A percentile compares a stretch with the other conserved stretches of the same genome.
Evolutionary conservation across 2,113 vertebrate genomes (phyloP).

Genomic region (Prietella phreatophila): DNA sequence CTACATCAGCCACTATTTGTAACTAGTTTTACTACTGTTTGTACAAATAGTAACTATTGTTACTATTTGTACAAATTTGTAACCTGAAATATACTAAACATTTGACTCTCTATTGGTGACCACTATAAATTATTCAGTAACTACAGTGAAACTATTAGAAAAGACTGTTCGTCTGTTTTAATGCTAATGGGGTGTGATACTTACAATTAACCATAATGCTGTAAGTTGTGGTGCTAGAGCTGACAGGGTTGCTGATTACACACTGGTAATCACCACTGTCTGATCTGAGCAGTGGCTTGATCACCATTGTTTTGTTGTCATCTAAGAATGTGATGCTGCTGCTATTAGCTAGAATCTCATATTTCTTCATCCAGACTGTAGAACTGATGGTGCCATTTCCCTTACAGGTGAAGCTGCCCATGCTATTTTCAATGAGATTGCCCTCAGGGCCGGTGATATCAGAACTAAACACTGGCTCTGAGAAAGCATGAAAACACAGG

Average conservation of each 20-base stretch:
- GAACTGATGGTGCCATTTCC: conserved; percentile 56
- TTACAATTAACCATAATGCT: conserved; percentile 68
- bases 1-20: background rate
- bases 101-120: background rate
- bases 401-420: conserved; percentile 61
- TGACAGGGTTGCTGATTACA: conserved; percentile 63
- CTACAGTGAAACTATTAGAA: background rate
- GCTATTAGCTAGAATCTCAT: conserved; percentile 37
- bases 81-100: background rate
- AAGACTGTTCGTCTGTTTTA: background rate
- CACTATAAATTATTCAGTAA: background rate
- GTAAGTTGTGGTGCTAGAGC: conserved; percentile 31
- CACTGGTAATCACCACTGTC: conserved; percentile 61
- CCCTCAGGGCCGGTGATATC: conserved; percentile 50
- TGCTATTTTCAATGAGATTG: conserved; percentile 59
- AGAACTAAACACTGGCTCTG: conserved; percentile 54
- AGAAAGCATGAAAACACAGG: background rate
- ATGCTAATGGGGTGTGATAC: conserved; percentile 27
- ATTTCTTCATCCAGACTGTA: conserved; percentile 61
- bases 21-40: too few relatives aligned
- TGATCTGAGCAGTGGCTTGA: conserved; percentile 55
- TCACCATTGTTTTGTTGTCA: conserved; percentile 54
- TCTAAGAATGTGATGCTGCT: conserved; percentile 53
- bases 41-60: too few relatives aligned
- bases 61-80: background rate